A percentile compares a stretch with the other conserved stretches of the same genome.
These are phyloP conservation scores for Akabosia matsudoensis DNA, from an alignment of 1,140 invertebrate species.

Conservation along the genomic window DNA sequence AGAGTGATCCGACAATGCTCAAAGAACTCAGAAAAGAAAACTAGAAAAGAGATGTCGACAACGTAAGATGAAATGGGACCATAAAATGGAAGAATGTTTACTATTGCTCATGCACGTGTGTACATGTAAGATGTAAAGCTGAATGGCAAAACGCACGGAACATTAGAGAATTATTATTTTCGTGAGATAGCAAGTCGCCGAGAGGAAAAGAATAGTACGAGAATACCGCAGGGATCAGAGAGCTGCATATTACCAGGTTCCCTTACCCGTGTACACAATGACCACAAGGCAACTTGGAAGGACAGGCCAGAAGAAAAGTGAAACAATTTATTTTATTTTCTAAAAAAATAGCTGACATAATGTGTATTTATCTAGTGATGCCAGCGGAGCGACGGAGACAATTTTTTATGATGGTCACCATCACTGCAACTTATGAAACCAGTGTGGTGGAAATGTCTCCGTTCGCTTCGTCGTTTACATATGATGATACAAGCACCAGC, in stretches of 20 bases:
- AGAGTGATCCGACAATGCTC: too few species aligned
- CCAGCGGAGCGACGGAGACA: neutral
- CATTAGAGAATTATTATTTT: neutral
- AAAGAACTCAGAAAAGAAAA: too few species aligned
- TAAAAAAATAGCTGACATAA: slow-evolving; percentile 14
- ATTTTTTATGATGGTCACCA: neutral
- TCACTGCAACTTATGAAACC: neutral
- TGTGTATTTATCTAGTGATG: slow-evolving; percentile 19
- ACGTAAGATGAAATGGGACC: neutral
- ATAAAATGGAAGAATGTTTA: neutral
- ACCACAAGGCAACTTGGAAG: neutral
- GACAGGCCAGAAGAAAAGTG: neutral
- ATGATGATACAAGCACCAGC: too few species aligned
- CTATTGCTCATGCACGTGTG: neutral
- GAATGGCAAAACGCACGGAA: slow-evolving; percentile 1
- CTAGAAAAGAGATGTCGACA: neutral
- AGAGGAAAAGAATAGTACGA: neutral
- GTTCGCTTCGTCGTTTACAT: too few species aligned
- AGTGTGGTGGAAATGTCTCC: neutral
- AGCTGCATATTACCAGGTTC: neutral
- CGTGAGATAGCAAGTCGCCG: neutral
- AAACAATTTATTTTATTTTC: slow-evolving; percentile 18
- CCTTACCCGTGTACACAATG: too few species aligned
- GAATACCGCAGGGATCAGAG: neutral
- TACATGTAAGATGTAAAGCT: neutral